These are phyloP conservation scores for Zaprionus vittiger DNA, from an alignment of 1,140 invertebrate species.

Conservation along the genomic window DNA sequence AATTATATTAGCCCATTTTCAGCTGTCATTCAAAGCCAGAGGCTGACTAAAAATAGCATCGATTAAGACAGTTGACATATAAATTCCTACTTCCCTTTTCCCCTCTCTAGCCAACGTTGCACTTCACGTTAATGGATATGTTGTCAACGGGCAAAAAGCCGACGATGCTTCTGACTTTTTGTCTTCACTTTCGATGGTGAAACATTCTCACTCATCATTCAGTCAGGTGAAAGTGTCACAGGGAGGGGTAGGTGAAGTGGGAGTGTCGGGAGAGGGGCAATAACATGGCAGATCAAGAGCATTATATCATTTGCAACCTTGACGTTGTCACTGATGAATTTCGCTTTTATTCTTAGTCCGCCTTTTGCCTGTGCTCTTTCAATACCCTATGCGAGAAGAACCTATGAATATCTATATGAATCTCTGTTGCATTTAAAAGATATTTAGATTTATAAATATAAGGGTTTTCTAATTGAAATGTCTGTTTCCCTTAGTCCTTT, in stretches of 20 bases:
- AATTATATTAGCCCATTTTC: conserved; percentile 6
- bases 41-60: conserved; percentile 34
- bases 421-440: no score
- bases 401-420: neutral
- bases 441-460: neutral
- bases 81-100: neutral
- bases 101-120: neutral
- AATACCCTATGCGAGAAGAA: neutral
- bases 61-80: conserved; percentile 23
- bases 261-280: neutral
- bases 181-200: neutral
- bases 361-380: conserved; percentile 2
- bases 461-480: no score
- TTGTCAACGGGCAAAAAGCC: conserved; percentile 33
- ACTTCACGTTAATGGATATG: conserved; percentile 32
- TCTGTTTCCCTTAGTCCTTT: neutral
- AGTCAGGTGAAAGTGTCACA: neutral
- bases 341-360: conserved; percentile 41
- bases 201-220: conserved; percentile 25
- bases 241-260: neutral
- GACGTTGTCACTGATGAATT: conserved; percentile 72
- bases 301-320: conserved; percentile 34
- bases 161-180: conserved; percentile 5
- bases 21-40: conserved; percentile 4
- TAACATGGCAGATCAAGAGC: conserved; percentile 21